These are phyloP conservation scores for Epinephelus fuscoguttatus DNA, from an alignment of 2,113 vertebrate genomes.

Conservation along the genomic window DNA sequence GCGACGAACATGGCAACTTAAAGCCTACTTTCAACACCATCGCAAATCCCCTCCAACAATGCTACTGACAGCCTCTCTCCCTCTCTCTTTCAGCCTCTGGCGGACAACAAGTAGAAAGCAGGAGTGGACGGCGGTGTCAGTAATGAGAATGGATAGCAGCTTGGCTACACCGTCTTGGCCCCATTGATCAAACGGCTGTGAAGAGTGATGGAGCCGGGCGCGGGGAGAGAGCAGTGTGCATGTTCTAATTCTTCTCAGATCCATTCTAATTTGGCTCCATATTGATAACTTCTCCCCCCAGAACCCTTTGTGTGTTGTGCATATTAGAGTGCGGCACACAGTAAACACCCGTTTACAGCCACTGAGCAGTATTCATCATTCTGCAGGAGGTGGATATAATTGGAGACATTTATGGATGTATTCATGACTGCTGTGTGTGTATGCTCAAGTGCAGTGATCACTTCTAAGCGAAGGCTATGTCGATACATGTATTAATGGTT, in stretches of 20 bases:
- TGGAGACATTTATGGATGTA: conserved; percentile 62
- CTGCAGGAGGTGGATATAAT: conserved; percentile 56
- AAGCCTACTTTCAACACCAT: conserved; percentile 8
- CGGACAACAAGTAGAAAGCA: conserved; percentile 42
- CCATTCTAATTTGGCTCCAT: conserved; percentile 80
- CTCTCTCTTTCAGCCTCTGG: conserved; percentile 45
- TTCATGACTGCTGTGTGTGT: conserved; percentile 8
- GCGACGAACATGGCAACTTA: conserved; percentile 30
- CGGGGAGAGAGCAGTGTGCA: conserved; percentile 49
- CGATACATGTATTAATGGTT: conserved; percentile 63
- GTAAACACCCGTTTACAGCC: conserved; percentile 48
- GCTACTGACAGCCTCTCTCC: conserved; percentile 13
- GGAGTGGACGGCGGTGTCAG: conserved; percentile 50
- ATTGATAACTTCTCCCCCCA: conserved; percentile 76
- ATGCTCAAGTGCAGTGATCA: conserved; percentile 28
- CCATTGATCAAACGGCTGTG: conserved; percentile 69
- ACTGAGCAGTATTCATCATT: conserved; percentile 61
- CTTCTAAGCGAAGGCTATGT: conserved; percentile 51
- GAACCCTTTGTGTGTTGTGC: conserved; percentile 21
- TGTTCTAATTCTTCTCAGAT: conserved; percentile 75
- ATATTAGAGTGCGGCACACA: conserved; percentile 31
- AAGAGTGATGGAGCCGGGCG: conserved; percentile 60
- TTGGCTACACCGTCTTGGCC: conserved; percentile 45
- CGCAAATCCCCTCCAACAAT: conserved; percentile 42
- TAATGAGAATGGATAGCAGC: conserved; percentile 80